Evolutionary conservation across 2,113 vertebrate species (phyloP).

Genomic region (Macquaria australasica): DNA sequence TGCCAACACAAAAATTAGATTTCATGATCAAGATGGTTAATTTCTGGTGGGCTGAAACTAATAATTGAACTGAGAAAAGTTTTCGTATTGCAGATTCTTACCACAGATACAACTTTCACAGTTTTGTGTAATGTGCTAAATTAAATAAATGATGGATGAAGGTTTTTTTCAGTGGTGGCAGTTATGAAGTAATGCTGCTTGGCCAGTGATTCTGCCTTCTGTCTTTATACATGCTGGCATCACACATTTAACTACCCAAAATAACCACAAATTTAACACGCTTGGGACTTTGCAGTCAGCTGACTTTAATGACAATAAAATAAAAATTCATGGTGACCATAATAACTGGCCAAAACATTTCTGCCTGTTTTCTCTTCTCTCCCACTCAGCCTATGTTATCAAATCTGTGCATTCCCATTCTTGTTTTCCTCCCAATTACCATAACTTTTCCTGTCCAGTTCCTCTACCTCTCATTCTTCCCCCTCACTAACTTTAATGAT

Average conservation of each 20-base stretch:
- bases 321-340: not conserved
- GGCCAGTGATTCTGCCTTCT: conserved; percentile 32
- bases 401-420: not conserved
- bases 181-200: conserved; percentile 32
- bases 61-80: not conserved
- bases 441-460: not conserved
- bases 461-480: not conserved
- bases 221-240: conserved; percentile 44
- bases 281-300: conserved; percentile 26
- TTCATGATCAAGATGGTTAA: not conserved
- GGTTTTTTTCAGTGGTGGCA: conserved; percentile 3
- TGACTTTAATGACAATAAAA: conserved; percentile 26
- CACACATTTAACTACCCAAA: conserved; percentile 45
- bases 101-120: not conserved
- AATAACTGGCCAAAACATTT: conserved; percentile 15
- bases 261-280: conserved; percentile 42
- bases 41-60: not conserved
- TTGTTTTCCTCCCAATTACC: conserved; percentile 21
- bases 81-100: conserved; percentile 7
- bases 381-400: conserved; percentile 3
- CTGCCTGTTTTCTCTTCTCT: not conserved
- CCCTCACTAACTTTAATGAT: conserved; percentile 54
- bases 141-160: conserved; percentile 41
- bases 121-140: conserved; percentile 9
- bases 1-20: conserved; percentile 4